Evolutionary conservation across 2,113 vertebrate species (phyloP).

Genomic region (Tachuris rubrigastra): DNA sequence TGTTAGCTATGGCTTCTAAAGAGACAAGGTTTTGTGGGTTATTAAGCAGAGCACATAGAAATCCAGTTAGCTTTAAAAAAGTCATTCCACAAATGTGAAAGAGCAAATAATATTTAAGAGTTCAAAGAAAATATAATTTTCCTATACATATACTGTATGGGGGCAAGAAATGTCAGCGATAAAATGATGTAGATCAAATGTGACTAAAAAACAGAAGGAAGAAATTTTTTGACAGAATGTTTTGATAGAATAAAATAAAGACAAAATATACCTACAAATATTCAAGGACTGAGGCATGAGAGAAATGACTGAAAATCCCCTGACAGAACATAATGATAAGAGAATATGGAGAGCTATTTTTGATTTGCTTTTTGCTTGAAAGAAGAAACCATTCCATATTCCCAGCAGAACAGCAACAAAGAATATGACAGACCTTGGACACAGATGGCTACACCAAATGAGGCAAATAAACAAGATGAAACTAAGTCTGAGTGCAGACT

Average conservation of each 20-base stretch:
- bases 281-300: not conserved
- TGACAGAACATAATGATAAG: not conserved
- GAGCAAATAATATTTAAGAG: not conserved
- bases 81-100: not conserved
- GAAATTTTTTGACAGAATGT: not conserved
- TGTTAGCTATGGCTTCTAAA: not conserved
- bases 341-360: not conserved
- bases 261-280: not conserved
- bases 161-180: not conserved
- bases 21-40: not conserved
- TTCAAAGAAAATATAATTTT: not conserved
- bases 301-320: not conserved
- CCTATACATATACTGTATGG: not conserved
- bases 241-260: not conserved
- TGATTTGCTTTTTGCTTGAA: not conserved
- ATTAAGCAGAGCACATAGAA: not conserved
- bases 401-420: not conserved
- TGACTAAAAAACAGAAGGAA: not conserved
- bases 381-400: not conserved
- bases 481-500: not conserved
- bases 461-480: slow-evolving; percentile 2
- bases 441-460: not conserved
- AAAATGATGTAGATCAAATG: not conserved
- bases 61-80: not conserved
- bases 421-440: not conserved